These are phyloP conservation scores for Echeneis naucrates DNA, from an alignment of 2,797 vertebrate species.

Conservation along the genomic window DNA sequence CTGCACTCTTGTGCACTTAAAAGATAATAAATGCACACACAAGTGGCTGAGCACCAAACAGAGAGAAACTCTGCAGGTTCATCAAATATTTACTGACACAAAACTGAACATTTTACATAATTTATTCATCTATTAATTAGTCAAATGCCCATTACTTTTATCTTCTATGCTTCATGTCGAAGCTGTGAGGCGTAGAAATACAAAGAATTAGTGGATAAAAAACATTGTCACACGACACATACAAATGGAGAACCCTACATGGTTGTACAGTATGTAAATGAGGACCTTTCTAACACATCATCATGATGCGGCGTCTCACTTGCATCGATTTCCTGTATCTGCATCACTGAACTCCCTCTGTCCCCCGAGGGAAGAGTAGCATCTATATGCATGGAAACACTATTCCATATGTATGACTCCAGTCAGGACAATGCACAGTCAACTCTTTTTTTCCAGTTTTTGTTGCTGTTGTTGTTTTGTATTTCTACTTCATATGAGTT, in stretches of 20 bases:
- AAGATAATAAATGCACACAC: not conserved
- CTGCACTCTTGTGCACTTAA: conserved; percentile 8
- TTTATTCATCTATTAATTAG: not conserved
- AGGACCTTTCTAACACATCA: conserved; percentile 46
- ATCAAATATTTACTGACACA: not conserved
- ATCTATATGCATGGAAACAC: conserved; percentile 48
- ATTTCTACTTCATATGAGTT: not conserved
- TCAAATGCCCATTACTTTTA: not conserved
- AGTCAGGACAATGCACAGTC: conserved; percentile 8
- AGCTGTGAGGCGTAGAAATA: not conserved
- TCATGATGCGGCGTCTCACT: conserved; percentile 45
- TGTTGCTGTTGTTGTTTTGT: conserved; percentile 1
- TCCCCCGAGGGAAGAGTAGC: conserved; percentile 28
- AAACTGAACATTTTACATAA: not conserved
- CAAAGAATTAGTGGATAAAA: not conserved
- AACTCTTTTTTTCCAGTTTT: conserved; percentile 2
- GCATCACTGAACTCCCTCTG: conserved; percentile 40
- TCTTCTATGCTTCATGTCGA: not conserved
- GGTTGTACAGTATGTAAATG: conserved; percentile 51
- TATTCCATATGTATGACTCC: conserved; percentile 68
- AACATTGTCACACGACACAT: not conserved
- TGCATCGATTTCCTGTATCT: conserved; percentile 70
- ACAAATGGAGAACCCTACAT: not conserved
- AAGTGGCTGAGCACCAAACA: not conserved
- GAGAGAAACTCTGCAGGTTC: not conserved